A percentile compares a stretch with the other conserved stretches of the same genome.
Evolutionary conservation across 2,888 invertebrate species (phyloP).

Genomic region (Leptinotarsa haldemani): DNA sequence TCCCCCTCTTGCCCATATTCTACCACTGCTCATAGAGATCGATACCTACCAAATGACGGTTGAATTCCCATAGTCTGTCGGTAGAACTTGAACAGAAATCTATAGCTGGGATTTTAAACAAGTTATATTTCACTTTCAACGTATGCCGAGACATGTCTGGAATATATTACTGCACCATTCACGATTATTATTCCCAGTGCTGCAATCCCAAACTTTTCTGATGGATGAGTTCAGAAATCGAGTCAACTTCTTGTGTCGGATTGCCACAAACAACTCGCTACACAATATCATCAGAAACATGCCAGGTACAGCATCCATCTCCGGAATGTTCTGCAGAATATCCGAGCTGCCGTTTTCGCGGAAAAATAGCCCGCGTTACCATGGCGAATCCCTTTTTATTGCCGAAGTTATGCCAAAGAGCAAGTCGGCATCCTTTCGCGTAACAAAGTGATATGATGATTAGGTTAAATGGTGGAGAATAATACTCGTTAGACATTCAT

Average conservation of each 20-base stretch:
- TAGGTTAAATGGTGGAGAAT: conserved; percentile 66
- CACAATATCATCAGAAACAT: conserved; percentile 1
- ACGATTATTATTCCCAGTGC: background rate
- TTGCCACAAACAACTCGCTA: background rate
- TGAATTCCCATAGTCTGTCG: no score
- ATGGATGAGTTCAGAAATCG: background rate
- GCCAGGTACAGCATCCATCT: conserved; percentile 17
- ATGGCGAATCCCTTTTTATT: conserved; percentile 41
- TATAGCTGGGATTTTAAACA: no score
- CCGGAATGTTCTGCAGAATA: conserved; percentile 14
- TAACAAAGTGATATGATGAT: conserved; percentile 66
- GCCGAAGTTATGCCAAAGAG: conserved; percentile 42
- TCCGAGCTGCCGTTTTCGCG: conserved; percentile 22
- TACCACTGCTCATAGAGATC: no score
- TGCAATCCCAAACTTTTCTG: background rate
- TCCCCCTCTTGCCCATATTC: no score
- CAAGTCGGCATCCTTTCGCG: conserved; percentile 53
- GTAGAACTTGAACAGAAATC: no score
- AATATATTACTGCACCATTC: background rate
- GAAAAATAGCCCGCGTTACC: conserved; percentile 39
- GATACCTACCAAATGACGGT: no score
- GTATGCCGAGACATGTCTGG: no score
- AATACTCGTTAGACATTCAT: conserved; percentile 67
- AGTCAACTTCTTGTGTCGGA: background rate
- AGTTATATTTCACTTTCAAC: no score